These are phyloP conservation scores for Epinephelus lanceolatus DNA, from an alignment of 2,113 vertebrate species.

Conservation along the genomic window DNA sequence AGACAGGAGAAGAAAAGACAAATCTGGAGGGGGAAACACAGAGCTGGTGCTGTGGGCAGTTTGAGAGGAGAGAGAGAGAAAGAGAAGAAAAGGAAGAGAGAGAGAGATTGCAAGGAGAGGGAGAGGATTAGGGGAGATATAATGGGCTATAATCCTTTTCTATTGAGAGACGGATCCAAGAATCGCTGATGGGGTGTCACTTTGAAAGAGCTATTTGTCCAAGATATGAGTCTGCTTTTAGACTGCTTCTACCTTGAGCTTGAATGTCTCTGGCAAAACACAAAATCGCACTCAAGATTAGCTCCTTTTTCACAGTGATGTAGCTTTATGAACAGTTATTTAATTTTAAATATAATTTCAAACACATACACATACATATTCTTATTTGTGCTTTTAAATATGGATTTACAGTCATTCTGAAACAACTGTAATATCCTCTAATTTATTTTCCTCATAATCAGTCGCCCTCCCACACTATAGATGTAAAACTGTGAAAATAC, in stretches of 20 bases:
- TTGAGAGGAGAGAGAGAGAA: constrained; percentile 27
- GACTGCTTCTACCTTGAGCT: constrained; percentile 14
- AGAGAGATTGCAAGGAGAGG: constrained; percentile 17
- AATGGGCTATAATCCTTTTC: constrained; percentile 61
- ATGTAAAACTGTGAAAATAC: background rate
- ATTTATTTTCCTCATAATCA: background rate
- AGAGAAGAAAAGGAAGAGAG: constrained; percentile 16
- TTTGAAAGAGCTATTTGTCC: constrained; percentile 41
- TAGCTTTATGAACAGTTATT: background rate
- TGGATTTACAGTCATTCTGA: background rate
- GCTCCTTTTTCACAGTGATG: background rate
- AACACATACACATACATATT: background rate
- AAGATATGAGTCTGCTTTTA: constrained; percentile 41
- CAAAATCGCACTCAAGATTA: background rate
- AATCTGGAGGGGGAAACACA: constrained; percentile 18
- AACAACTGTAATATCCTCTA: background rate
- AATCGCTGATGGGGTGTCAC: constrained; percentile 38
- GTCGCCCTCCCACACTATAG: background rate
- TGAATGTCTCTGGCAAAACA: background rate
- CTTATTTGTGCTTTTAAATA: background rate
- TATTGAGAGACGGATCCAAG: constrained; percentile 38
- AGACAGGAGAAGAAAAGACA: constrained; percentile 25
- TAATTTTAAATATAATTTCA: background rate
- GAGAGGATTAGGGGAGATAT: constrained; percentile 62
- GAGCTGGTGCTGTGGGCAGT: constrained; percentile 3